phyloP scores from a whole-genome alignment of 2,113 vertebrate genomes.

The Apeltes quadracus region DNA sequence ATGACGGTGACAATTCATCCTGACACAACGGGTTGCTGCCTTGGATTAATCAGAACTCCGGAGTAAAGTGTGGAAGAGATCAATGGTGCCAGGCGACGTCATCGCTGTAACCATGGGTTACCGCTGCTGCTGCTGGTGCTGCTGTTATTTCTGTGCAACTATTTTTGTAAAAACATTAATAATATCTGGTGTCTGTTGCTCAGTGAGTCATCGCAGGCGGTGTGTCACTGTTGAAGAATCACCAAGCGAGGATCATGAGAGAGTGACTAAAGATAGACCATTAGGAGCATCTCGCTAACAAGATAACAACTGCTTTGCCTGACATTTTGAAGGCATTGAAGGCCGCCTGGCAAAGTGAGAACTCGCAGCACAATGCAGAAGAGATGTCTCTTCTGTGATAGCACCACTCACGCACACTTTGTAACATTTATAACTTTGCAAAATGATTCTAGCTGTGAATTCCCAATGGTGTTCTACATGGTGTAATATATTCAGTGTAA shows the following conservation, averaged over 20 bases:
- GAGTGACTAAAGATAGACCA: slow-evolving; percentile 73
- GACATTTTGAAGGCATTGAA: slow-evolving; percentile 60
- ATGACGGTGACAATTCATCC: slow-evolving; percentile 21
- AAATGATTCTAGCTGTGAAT: background rate
- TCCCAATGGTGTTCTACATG: background rate
- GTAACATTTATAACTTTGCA: background rate
- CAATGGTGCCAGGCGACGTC: slow-evolving; percentile 52
- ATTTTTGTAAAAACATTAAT: slow-evolving; percentile 78
- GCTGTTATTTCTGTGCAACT: slow-evolving; percentile 71
- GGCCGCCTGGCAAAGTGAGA: slow-evolving; percentile 27
- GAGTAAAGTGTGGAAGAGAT: slow-evolving; percentile 48
- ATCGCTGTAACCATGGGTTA: slow-evolving; percentile 72
- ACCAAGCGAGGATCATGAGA: slow-evolving; percentile 52
- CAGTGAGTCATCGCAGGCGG: slow-evolving; percentile 72
- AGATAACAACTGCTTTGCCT: slow-evolving; percentile 68
- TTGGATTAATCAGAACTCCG: slow-evolving; percentile 55
- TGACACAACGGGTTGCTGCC: slow-evolving; percentile 21
- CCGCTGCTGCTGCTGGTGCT: slow-evolving; percentile 55
- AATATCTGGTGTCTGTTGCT: slow-evolving; percentile 69
- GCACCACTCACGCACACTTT: background rate
- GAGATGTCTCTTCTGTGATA: slow-evolving; percentile 10
- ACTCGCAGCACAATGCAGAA: background rate
- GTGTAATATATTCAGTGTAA: background rate
- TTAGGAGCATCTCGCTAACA: slow-evolving; percentile 65
- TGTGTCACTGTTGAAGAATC: slow-evolving; percentile 67